Evolutionary conservation across 2,113 vertebrate species (phyloP), one percentile per base, ranked within the genome.

Genomic region (Aegithalos caudatus): DNA sequence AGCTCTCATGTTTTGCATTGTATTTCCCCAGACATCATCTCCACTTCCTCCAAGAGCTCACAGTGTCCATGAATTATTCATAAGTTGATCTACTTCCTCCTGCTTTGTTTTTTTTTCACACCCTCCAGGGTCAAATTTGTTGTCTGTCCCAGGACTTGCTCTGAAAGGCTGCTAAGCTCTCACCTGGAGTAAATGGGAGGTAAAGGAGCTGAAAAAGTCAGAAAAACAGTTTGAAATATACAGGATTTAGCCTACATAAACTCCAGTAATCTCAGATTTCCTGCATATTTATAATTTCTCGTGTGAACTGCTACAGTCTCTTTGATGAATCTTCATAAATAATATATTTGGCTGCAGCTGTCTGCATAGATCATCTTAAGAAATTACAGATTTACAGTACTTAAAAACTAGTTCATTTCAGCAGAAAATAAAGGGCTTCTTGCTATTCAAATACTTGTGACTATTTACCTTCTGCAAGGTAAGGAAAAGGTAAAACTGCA

Each of bases 251-350:
- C 66, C 91, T 73, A 40, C 35, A 86, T 71, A 60, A 91, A 62
- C 29, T 53, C 50, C 2, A 4, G 5, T 17, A 81, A n/a, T 57
- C 73, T 87, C 48, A 79, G 27, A 35, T 57, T 89, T 91, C 50
- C 90, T 94, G 50, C 53, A 53, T 69, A 87, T 90, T 96, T 92
- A 89, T 69, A 7, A 88, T 87, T 80, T 87, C 53, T 89, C 13
- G 24, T 90, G 93, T 80, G 87, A 91, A 90, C 51, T 69, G 58
- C 90, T 84, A 78, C 29, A 57, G 81, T 47, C 87, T 38, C 71
- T 91, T 94, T 91, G 90, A 95, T 82, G 81, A 82, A 94, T 57
- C 65, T 91, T 81, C 78, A 95, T 95, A 91, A 96, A 95, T 96
- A 97, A 94, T 91, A 54, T 24, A 97, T 92, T 66, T 31, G 58